Evolutionary conservation across 2,797 vertebrate species (phyloP).

Genomic region (Mus caroli): DNA sequence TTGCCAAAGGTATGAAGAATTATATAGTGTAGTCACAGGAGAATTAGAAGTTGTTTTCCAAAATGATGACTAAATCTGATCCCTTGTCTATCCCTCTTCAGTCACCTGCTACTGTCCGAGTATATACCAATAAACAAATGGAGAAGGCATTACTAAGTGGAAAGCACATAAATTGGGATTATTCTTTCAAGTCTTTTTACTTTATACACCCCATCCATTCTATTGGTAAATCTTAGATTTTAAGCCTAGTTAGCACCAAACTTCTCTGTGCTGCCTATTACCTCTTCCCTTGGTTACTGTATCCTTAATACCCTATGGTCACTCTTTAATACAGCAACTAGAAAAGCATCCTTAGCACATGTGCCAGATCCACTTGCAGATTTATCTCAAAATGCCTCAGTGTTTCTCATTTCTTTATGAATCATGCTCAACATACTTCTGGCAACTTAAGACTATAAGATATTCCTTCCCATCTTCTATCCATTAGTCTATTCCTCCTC

Average conservation of each 20-base stretch:
- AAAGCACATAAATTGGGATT: not conserved
- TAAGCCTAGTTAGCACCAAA: not conserved
- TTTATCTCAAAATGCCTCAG: not conserved
- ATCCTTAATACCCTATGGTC: not conserved
- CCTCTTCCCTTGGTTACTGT: not conserved
- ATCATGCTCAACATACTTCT: not conserved
- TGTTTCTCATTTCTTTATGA: not conserved
- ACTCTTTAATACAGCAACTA: not conserved
- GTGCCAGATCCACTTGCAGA: not conserved
- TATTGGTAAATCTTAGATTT: not conserved
- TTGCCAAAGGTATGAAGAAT: not conserved
- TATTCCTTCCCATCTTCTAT: not conserved
- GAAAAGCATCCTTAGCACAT: not conserved
- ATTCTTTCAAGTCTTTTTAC: not conserved
- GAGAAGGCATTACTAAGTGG: not conserved
- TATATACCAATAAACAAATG: not conserved
- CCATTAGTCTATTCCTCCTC: not conserved
- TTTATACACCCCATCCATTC: not conserved
- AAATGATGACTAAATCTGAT: not conserved
- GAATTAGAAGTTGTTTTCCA: not conserved
- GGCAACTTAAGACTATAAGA: not conserved
- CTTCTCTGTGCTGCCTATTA: not conserved
- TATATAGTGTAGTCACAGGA: not conserved
- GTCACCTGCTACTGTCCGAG: not conserved
- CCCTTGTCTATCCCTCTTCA: rapidly evolving